Conservation (phyloP, 2,113 vertebrate species). For the Cyanoramphus novaezelandiae region DNA sequence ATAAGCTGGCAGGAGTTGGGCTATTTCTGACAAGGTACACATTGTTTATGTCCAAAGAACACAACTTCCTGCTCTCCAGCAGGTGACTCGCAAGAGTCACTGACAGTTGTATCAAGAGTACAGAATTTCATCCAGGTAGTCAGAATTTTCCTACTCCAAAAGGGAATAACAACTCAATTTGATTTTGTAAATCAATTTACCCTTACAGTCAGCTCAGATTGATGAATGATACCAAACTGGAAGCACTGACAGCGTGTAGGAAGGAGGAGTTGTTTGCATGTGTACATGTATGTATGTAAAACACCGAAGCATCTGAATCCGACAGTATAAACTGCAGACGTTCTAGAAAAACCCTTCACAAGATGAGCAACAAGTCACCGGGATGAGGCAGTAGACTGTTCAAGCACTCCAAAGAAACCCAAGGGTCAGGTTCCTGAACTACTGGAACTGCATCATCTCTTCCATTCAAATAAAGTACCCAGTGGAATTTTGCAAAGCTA, state of each 20-base stretch:
- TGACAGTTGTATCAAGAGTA: not conserved
- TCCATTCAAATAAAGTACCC: not conserved
- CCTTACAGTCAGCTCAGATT: not conserved
- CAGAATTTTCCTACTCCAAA: not conserved
- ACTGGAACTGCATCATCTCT: not conserved
- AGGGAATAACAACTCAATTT: not conserved
- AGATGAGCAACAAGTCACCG: not conserved
- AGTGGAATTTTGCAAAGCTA: not conserved
- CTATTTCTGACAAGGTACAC: not conserved
- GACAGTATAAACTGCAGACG: not conserved
- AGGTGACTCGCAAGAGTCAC: not conserved
- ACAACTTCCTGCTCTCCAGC: not conserved
- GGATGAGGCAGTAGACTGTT: not conserved
- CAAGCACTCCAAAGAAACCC: not conserved
- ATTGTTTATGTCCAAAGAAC: accelerated
- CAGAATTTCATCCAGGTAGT: not conserved
- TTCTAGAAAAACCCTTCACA: not conserved
- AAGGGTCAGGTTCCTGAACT: not conserved
- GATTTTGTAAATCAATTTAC: not conserved
- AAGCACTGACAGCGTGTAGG: not conserved
- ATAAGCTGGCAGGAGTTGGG: not conserved
- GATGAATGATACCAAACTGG: not conserved
- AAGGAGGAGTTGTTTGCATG: not conserved
- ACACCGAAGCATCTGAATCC: not conserved
- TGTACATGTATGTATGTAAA: not conserved